phyloP scores from a whole-genome alignment of 2,113 vertebrate species.

The Coreoperca whiteheadi region DNA sequence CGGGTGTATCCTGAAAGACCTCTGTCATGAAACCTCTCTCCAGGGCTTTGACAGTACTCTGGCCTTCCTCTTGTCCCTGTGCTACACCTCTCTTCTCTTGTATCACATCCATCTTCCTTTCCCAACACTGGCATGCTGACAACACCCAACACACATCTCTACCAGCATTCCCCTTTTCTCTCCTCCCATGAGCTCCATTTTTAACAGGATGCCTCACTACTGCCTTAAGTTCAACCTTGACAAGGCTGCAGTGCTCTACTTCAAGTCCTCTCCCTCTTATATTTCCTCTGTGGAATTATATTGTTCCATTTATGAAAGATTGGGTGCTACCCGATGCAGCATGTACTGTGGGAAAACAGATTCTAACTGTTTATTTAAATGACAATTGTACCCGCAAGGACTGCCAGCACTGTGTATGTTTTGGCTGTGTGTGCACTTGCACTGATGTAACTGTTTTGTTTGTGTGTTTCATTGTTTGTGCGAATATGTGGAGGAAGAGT shows the following conservation, averaged over 20 bases:
- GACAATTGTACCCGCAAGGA: conserved; percentile 50
- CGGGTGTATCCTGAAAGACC: conserved; percentile 12
- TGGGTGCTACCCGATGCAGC: conserved; percentile 58
- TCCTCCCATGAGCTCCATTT: conserved; percentile 43
- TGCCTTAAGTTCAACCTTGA: conserved; percentile 60
- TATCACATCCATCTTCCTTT: conserved; percentile 27
- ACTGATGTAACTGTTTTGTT: conserved; percentile 40
- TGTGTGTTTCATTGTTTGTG: conserved; percentile 14
- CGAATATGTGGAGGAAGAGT: conserved; percentile 33
- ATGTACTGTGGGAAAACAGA: conserved; percentile 47
- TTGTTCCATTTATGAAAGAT: conserved; percentile 61
- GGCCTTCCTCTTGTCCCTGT: conserved; percentile 21
- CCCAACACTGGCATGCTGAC: conserved; percentile 30
- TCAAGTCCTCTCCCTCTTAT: conserved; percentile 23
- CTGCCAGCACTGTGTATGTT: conserved; percentile 41
- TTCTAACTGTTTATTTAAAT: conserved; percentile 61
- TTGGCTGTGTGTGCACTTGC: conserved; percentile 30
- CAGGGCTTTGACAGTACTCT: conserved; percentile 9
- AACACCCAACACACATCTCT: conserved; percentile 46
- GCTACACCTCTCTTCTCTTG: conserved; percentile 25
- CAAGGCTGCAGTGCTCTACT: conserved; percentile 47
- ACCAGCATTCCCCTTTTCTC: conserved; percentile 22
- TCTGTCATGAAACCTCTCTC: conserved; percentile 18
- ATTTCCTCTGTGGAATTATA: conserved; percentile 44
- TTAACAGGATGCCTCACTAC: conserved; percentile 48